Evolutionary conservation across 1,140 invertebrate species (phyloP).

Genomic region (Zaprionus camerounensis): DNA sequence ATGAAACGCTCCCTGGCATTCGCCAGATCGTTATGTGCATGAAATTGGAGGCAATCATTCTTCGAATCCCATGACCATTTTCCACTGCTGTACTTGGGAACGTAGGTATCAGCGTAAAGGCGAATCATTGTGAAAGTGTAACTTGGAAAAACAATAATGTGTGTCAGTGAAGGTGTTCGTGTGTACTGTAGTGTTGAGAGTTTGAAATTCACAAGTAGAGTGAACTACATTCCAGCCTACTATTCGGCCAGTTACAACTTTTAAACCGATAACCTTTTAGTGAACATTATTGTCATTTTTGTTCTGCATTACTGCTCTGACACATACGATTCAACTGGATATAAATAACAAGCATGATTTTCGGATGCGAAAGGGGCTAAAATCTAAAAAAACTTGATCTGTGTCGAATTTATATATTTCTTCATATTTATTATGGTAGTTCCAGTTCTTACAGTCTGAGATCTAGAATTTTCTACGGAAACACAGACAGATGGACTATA

Average conservation of each 20-base stretch:
- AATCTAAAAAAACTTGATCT: no score
- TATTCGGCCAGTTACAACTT: background rate
- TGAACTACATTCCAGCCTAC: background rate
- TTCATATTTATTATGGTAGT: no score
- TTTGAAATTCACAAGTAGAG: background rate
- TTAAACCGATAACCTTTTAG: no score
- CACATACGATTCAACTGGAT: no score
- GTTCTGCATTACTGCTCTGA: no score
- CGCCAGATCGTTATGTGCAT: conserved; percentile 51
- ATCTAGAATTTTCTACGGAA: no score
- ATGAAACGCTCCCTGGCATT: conserved; percentile 56
- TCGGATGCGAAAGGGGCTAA: no score
- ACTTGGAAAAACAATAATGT: background rate
- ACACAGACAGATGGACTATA: no score
- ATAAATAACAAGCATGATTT: no score
- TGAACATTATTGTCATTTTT: no score
- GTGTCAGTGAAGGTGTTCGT: background rate
- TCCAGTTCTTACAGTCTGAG: no score
- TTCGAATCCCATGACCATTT: conserved; percentile 70
- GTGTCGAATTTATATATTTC: no score
- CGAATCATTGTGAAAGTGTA: conserved; percentile 49
- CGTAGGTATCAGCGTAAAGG: conserved; percentile 54
- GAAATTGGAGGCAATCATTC: conserved; percentile 59
- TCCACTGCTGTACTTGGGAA: conserved; percentile 66
- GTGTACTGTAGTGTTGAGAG: background rate